Conservation (phyloP, 2,888 invertebrate genomes). For the Meloe dianella region DNA sequence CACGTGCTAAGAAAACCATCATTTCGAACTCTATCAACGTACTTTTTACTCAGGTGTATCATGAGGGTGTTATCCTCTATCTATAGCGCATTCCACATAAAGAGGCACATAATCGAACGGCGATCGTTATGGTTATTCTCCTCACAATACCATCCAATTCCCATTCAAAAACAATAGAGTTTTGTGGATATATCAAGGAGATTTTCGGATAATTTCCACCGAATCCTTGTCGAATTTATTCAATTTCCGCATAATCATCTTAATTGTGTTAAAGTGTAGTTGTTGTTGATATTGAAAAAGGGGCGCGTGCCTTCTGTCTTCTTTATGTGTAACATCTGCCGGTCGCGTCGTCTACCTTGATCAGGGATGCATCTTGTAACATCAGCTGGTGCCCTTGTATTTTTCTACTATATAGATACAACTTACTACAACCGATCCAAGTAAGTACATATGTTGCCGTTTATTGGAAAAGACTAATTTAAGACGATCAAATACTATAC, state of each 20-base stretch:
- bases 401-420: slow-evolving; percentile 34
- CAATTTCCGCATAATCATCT: background rate
- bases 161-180: background rate
- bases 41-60: slow-evolving; percentile 49
- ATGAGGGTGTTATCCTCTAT: slow-evolving; percentile 29
- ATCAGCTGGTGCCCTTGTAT: slow-evolving; percentile 52
- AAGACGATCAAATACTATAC: background rate
- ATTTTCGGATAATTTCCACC: too few species aligned
- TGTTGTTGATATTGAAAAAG: slow-evolving; percentile 24
- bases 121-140: background rate
- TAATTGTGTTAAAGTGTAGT: background rate
- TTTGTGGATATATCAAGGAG: background rate
- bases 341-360: slow-evolving; percentile 46
- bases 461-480: background rate
- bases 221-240: background rate
- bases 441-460: slow-evolving; percentile 23
- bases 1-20: slow-evolving; percentile 50
- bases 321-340: slow-evolving; percentile 54
- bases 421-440: slow-evolving; percentile 31
- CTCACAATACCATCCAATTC: background rate
- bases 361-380: slow-evolving; percentile 54
- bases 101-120: background rate
- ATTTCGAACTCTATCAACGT: slow-evolving; percentile 46
- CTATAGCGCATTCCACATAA: slow-evolving; percentile 8
- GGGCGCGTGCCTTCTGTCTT: slow-evolving; percentile 59